These are phyloP conservation scores for Apodemia hepburni DNA, from an alignment of 2,888 invertebrate genomes.

Conservation along the genomic window DNA sequence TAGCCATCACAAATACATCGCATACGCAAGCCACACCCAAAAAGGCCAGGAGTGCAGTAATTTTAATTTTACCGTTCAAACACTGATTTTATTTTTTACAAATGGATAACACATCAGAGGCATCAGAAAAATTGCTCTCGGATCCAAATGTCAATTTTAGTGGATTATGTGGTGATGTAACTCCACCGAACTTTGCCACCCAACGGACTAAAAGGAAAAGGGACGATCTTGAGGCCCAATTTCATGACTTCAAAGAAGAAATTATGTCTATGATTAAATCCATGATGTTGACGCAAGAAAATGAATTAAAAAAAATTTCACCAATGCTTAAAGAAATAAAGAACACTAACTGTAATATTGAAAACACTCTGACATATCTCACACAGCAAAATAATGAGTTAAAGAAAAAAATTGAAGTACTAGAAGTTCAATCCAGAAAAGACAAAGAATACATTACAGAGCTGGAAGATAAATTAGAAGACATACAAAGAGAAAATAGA, in stretches of 20 bases:
- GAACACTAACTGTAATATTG: not conserved
- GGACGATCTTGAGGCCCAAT: not conserved
- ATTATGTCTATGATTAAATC: not conserved
- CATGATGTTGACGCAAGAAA: not conserved
- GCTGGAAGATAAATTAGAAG: conserved; percentile 28
- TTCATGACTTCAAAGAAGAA: not conserved
- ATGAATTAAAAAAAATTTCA: not conserved
- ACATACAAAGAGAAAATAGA: conserved; percentile 22
- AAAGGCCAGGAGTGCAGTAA: not conserved
- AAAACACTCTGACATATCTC: not conserved
- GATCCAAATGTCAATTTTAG: not conserved
- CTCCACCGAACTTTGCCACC: not conserved
- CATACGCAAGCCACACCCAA: not conserved
- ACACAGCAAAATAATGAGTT: not conserved
- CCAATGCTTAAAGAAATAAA: not conserved
- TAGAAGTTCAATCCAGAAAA: conserved; percentile 10
- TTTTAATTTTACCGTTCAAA: not conserved
- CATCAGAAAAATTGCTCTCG: not conserved
- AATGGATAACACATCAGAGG: not conserved
- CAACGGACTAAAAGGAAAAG: not conserved
- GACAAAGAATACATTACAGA: conserved; percentile 25
- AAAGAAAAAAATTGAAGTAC: not conserved
- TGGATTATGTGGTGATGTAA: not conserved
- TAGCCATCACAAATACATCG: not conserved
- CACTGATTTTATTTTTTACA: not conserved